phyloP scores from a whole-genome alignment of 2,888 invertebrate species.

The Thecophora atra region DNA sequence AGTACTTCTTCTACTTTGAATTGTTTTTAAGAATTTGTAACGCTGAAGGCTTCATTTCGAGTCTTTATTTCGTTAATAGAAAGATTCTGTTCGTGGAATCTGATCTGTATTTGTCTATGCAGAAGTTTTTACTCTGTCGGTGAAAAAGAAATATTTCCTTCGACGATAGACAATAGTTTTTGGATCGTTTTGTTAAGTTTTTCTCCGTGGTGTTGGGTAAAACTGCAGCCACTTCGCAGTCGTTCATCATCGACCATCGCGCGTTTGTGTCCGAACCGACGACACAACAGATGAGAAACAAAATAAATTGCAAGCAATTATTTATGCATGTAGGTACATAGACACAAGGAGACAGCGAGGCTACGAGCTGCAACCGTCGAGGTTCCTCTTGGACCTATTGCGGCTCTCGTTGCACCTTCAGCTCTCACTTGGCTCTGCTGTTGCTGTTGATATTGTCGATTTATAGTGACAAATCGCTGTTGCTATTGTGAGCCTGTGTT shows the following conservation, averaged over 20 bases:
- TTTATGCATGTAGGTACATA: constrained; percentile 42
- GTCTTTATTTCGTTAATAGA: background rate
- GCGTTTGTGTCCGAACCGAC: background rate
- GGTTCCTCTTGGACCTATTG: background rate
- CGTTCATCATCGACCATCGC: constrained; percentile 6
- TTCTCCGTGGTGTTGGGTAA: background rate
- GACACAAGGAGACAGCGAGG: too few relatives aligned
- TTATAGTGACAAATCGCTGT: constrained; percentile 14
- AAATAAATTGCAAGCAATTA: constrained; percentile 57
- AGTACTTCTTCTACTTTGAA: background rate
- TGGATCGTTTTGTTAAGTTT: background rate
- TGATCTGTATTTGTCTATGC: constrained; percentile 43
- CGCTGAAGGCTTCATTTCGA: constrained; percentile 41
- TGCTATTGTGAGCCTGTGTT: constrained; percentile 28
- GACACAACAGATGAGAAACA: constrained; percentile 23
- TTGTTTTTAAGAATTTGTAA: constrained; percentile 44
- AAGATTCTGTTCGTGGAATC: background rate
- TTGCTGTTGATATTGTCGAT: constrained; percentile 18
- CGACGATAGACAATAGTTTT: constrained; percentile 12
- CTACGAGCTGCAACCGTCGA: background rate
- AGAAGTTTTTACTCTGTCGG: constrained; percentile 38
- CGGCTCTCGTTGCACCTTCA: background rate
- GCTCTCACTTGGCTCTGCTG: background rate
- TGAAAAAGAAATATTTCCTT: constrained; percentile 24
- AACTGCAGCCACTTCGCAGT: constrained; percentile 16